Base-by-base conservation (phyloP, 1,140 invertebrate genomes). In the Drosophila subpulchrella region DNA sequence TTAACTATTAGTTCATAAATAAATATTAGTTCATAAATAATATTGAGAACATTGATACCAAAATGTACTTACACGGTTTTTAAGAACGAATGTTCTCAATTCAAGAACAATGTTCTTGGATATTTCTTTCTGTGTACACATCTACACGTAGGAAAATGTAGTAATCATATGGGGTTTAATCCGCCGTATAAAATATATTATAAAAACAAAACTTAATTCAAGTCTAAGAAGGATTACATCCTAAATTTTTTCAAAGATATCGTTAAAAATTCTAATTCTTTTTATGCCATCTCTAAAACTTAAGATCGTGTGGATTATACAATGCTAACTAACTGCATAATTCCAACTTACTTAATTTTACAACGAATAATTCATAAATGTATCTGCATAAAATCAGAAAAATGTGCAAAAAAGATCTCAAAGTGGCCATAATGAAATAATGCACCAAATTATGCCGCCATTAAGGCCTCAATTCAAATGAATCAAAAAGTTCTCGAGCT, bases 401-500 rank as follows among this genome's bases (percentile, higher is more conserved):
- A 15, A 53, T 30, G 12, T 36, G 15, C 27, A 6, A 30, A 65
- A 44, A 30, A 53, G n/a, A 39, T 58, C 13, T 44, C 1, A 1
- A 50, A 12, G 0, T 17, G 7, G 15, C 11, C 4, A 36, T 50
- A 56, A 65, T 42, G 5, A 30, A 66, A 54, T 46, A 30, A 56
- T 65, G 38, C 56, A 53, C 2, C 12, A 39, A 61, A 54, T 42
- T 70, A 39, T 61, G 10, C 42, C 24, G 47, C 30, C 61, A 24
- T 67, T 48, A 67, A 59, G 27, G 38, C 59, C 39, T n/a, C 47
- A 47, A 75, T 59, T 70, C 51, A 51, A 47, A 51, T 59, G 36
- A 60, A 76, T 79, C 42, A 39, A 77, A 76, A 76, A 76, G 36
- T 53, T 72, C 36, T 47, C 50, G 20, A 47, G 73, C 51, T 61